Evolutionary conservation across 2,888 invertebrate genomes (phyloP).

Genomic region (Cheilosia urbana): DNA sequence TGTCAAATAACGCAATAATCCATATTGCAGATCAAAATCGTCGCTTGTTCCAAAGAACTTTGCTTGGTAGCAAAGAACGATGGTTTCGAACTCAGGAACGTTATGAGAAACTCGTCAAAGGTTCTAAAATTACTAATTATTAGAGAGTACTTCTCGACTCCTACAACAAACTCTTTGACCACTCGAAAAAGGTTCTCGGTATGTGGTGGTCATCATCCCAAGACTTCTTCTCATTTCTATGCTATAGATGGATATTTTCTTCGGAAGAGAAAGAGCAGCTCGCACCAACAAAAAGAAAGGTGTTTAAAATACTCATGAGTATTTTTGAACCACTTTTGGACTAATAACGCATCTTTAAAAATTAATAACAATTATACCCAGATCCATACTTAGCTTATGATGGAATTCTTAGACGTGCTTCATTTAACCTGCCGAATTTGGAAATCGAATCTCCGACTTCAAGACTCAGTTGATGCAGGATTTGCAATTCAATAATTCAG

Average conservation of each 20-base stretch:
- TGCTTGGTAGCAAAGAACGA: no score
- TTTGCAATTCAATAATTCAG: no score
- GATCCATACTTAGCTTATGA: no score
- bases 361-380: neutral
- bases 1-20: no score
- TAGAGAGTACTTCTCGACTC: neutral
- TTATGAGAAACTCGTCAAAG: slow-evolving; percentile 14
- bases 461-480: no score
- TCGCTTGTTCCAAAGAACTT: no score
- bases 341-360: slow-evolving; percentile 35
- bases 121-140: neutral
- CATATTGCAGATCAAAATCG: no score
- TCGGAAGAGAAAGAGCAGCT: slow-evolving; percentile 12
- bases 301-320: slow-evolving; percentile 44
- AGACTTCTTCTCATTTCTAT: slow-evolving; percentile 16
- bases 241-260: slow-evolving; percentile 5
- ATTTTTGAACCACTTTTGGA: slow-evolving; percentile 40
- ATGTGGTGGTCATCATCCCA: slow-evolving; percentile 34
- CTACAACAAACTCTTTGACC: slow-evolving; percentile 6
- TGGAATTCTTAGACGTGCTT: no score
- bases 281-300: slow-evolving; percentile 40
- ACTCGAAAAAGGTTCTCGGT: slow-evolving; percentile 34
- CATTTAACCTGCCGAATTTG: no score
- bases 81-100: slow-evolving; percentile 36
- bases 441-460: no score